Evolutionary conservation across 30 jellyfish, hydroid and myxozoan genomes (phyloP).

Genomic region (Cassiopea xamachana): DNA sequence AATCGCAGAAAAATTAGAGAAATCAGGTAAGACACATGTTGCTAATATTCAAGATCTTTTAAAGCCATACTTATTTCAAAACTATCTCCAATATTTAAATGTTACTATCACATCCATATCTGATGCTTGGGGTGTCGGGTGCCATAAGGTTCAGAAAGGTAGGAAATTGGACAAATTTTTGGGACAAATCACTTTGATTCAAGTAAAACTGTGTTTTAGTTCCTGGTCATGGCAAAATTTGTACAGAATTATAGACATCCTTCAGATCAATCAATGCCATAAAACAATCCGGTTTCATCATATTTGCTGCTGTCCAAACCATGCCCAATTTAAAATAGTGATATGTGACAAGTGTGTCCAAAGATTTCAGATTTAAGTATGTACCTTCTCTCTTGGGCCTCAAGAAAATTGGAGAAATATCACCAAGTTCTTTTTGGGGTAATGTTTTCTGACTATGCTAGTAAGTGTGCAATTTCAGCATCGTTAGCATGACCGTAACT

Average conservation of each 20-base stretch:
- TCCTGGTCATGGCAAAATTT: not conserved
- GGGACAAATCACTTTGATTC: not conserved
- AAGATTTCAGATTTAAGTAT: slow-evolving; percentile 22
- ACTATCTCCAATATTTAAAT: no score
- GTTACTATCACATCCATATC: no score
- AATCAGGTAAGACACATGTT: no score
- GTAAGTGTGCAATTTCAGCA: not conserved
- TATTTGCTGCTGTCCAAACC: slow-evolving; percentile 10
- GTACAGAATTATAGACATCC: not conserved
- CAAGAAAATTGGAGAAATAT: slow-evolving; percentile 35
- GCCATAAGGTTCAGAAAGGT: not conserved
- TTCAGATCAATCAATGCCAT: slow-evolving; percentile 12
- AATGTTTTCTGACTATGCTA: not conserved
- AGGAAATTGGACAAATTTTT: not conserved
- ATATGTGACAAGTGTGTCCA: slow-evolving; percentile 8
- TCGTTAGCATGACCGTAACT: not conserved
- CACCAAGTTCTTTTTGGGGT: not conserved
- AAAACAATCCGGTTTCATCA: slow-evolving; percentile 16
- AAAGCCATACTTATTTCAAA: no score
- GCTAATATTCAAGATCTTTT: no score
- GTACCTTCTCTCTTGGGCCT: slow-evolving; percentile 43
- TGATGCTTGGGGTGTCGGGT: no score
- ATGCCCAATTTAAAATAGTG: slow-evolving; percentile 39
- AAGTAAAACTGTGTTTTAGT: no score
- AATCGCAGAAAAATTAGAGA: no score